Evolutionary conservation across 2,113 vertebrate genomes (phyloP).

Genomic region (Arothron firmamentum): DNA sequence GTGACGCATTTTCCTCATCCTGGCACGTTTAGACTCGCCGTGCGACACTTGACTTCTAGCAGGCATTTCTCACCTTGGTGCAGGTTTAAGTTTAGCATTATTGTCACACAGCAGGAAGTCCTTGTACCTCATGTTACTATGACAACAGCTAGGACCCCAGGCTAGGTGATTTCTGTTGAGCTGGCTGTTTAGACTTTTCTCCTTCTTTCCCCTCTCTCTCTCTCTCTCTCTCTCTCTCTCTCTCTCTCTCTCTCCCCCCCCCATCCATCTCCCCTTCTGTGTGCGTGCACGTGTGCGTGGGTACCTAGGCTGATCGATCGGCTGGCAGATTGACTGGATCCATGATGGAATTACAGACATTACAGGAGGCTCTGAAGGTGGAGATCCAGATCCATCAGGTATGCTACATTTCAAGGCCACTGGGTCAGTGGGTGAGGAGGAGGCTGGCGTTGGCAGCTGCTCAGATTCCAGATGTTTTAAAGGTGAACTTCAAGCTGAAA

Average conservation of each 20-base stretch:
- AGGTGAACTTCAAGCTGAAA: not conserved
- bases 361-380: constrained; percentile 99
- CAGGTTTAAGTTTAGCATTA: too few species aligned
- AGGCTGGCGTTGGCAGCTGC: too few species aligned
- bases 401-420: not conserved
- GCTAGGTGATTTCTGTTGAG: not conserved
- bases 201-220: not conserved
- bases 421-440: constrained; percentile 1
- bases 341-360: constrained; percentile 98
- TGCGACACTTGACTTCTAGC: too few species aligned
- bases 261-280: too few species aligned
- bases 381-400: constrained; percentile 99
- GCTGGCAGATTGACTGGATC: constrained; percentile 74
- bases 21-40: too few species aligned
- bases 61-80: too few species aligned
- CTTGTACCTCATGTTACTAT: constrained; percentile 12
- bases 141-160: constrained; percentile 15
- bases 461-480: not conserved
- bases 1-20: too few species aligned
- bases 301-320: constrained; percentile 71
- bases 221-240: too few species aligned
- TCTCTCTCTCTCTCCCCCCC: too few species aligned
- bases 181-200: not conserved
- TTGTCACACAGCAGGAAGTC: constrained; percentile 15
- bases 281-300: not conserved